Evolutionary conservation across 2,113 vertebrate species (phyloP).

Genomic region (Synchiropus splendidus): DNA sequence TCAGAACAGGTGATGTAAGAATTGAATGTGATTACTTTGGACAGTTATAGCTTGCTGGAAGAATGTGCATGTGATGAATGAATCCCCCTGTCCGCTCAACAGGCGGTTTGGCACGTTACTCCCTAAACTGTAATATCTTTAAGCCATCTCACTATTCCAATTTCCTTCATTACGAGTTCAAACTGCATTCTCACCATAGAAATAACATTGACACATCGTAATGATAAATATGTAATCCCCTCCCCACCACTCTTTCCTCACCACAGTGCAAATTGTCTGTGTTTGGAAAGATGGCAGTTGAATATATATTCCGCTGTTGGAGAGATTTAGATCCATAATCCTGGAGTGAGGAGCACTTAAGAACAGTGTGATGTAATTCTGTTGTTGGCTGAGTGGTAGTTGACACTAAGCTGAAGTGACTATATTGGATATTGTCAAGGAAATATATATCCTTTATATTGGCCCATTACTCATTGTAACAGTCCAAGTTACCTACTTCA

Average conservation of each 20-base stretch:
- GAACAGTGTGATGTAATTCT: slow-evolving; percentile 40
- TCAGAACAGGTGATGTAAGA: slow-evolving; percentile 58
- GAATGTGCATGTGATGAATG: slow-evolving; percentile 50
- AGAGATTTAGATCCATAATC: slow-evolving; percentile 30
- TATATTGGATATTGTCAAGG: slow-evolving; percentile 32
- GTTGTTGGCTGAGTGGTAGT: slow-evolving; percentile 31
- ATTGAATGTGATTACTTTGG: slow-evolving; percentile 28
- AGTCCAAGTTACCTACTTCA: slow-evolving; percentile 6
- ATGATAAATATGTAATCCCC: slow-evolving; percentile 22
- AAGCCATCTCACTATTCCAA: slow-evolving; percentile 16
- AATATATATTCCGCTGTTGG: slow-evolving; percentile 33
- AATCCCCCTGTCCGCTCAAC: slow-evolving; percentile 37
- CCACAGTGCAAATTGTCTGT: slow-evolving; percentile 25
- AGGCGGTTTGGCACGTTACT: slow-evolving; percentile 32
- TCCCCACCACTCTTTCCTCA: slow-evolving; percentile 7
- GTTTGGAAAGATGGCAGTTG: slow-evolving; percentile 44
- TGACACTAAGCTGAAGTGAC: slow-evolving; percentile 35
- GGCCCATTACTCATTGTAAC: slow-evolving; percentile 18
- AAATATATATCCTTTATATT: slow-evolving; percentile 28
- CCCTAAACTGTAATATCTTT: slow-evolving; percentile 28
- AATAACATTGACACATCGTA: slow-evolving; percentile 45
- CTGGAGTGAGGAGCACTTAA: slow-evolving; percentile 20
- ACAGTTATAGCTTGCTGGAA: slow-evolving; percentile 48
- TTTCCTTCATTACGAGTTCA: slow-evolving; percentile 24
- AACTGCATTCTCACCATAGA: slow-evolving; percentile 44